Evolutionary conservation across 1,140 invertebrate species (phyloP).

Genomic region (Formica exsecta): DNA sequence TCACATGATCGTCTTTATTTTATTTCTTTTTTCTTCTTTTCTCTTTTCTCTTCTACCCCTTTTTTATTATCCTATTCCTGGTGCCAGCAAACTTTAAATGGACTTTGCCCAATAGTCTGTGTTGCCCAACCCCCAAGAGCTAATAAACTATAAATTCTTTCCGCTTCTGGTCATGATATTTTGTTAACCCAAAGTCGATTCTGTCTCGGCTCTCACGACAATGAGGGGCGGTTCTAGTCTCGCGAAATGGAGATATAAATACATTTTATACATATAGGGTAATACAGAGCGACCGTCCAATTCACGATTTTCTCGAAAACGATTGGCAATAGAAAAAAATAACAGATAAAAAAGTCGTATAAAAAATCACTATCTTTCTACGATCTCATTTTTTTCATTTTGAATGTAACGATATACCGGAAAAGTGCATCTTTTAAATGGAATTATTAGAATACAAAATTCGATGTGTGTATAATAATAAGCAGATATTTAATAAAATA

Average conservation of each 20-base stretch:
- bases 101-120: slow-evolving; percentile 81
- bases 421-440: too few relatives aligned
- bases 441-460: too few relatives aligned
- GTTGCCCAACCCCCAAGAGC: slow-evolving; percentile 77
- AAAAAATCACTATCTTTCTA: too few relatives aligned
- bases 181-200: slow-evolving; percentile 69
- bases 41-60: neutral
- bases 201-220: slow-evolving; percentile 47
- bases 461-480: too few relatives aligned
- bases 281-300: too few relatives aligned
- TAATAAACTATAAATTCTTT: slow-evolving; percentile 83
- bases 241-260: slow-evolving; percentile 52
- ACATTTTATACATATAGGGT: neutral
- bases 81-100: slow-evolving; percentile 82
- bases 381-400: too few relatives aligned
- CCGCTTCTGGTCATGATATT: slow-evolving; percentile 72
- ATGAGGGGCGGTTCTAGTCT: neutral
- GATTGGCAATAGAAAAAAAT: too few relatives aligned
- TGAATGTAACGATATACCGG: too few relatives aligned
- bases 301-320: too few relatives aligned
- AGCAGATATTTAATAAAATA: too few relatives aligned
- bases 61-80: slow-evolving; percentile 73
- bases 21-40: neutral
- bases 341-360: too few relatives aligned
- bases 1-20: slow-evolving; percentile 28